Conservation (phyloP, 2,888 invertebrate genomes). For the Gastrophysa polygoni region DNA sequence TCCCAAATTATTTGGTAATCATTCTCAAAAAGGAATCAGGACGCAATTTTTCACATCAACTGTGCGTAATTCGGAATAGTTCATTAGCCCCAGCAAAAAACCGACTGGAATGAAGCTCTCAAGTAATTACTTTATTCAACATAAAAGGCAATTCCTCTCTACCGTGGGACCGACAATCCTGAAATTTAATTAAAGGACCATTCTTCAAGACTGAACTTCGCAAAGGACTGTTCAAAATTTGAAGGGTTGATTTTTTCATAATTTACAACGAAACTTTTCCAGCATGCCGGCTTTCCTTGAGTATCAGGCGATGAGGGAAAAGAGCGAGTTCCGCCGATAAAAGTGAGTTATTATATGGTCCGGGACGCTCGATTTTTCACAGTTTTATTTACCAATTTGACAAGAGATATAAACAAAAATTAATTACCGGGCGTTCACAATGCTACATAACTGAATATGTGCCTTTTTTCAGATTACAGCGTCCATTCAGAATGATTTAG, state of each 20-base stretch:
- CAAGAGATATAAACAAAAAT: conserved; percentile 34
- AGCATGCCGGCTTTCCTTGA: conserved; percentile 21
- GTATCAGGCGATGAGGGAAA: conserved; percentile 18
- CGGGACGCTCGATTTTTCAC: conserved; percentile 30
- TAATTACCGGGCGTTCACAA: conserved; percentile 25
- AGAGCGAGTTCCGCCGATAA: conserved; percentile 24
- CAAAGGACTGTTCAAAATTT: conserved; percentile 14
- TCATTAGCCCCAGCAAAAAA: neutral
- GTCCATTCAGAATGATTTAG: conserved; percentile 10
- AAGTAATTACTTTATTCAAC: conserved; percentile 13
- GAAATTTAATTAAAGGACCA: conserved; percentile 21
- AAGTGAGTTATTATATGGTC: conserved; percentile 33
- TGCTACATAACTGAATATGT: conserved; percentile 25
- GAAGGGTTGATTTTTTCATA: conserved; percentile 25
- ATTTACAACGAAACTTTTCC: conserved; percentile 24
- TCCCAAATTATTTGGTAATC: too few species aligned
- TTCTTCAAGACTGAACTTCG: neutral
- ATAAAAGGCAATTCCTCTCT: conserved; percentile 6
- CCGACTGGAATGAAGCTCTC: neutral
- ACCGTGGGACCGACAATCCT: conserved; percentile 4
- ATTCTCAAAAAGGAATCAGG: too few species aligned
- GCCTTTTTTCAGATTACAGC: conserved; percentile 20
- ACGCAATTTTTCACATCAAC: neutral
- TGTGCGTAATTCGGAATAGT: neutral
- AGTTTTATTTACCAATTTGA: conserved; percentile 36